Conservation (phyloP, 2,888 invertebrate genomes). For the Pollenia labialis region DNA sequence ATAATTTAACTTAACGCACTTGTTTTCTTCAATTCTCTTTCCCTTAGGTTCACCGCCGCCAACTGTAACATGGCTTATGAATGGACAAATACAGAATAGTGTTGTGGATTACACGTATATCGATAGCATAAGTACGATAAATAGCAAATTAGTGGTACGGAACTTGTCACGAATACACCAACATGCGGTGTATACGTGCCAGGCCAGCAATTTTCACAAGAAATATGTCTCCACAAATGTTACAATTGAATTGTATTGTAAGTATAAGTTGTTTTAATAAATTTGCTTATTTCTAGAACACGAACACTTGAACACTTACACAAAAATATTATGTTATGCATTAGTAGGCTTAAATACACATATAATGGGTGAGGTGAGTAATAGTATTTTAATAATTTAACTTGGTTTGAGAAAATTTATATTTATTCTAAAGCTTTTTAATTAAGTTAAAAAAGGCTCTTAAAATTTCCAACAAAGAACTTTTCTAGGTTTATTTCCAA, state of each 20-base stretch:
- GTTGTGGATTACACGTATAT: conserved; percentile 84
- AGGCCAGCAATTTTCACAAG: conserved; percentile 88
- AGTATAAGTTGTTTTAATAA: conserved; percentile 82
- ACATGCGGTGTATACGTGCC: conserved; percentile 90
- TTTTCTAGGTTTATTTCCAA: too few species aligned
- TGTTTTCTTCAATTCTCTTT: not conserved
- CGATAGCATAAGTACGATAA: conserved; percentile 83
- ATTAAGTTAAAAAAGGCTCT: too few species aligned
- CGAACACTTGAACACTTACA: not conserved
- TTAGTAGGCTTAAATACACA: too few species aligned
- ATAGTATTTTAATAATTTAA: too few species aligned
- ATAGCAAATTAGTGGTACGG: conserved; percentile 86
- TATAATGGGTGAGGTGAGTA: too few species aligned
- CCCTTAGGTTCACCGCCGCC: conserved; percentile 89
- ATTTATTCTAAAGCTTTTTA: too few species aligned
- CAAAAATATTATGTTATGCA: too few species aligned
- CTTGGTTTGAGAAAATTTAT: too few species aligned
- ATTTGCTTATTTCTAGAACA: not conserved
- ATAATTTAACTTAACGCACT: not conserved
- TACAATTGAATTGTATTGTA: conserved; percentile 90
- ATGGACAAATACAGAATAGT: conserved; percentile 85
- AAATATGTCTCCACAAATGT: conserved; percentile 88
- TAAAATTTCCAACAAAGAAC: too few species aligned
- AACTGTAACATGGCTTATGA: conserved; percentile 90
- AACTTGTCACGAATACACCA: conserved; percentile 89